Evolutionary conservation across 1,140 invertebrate species (phyloP).

Genomic region (Drosophila quadrilineata): DNA sequence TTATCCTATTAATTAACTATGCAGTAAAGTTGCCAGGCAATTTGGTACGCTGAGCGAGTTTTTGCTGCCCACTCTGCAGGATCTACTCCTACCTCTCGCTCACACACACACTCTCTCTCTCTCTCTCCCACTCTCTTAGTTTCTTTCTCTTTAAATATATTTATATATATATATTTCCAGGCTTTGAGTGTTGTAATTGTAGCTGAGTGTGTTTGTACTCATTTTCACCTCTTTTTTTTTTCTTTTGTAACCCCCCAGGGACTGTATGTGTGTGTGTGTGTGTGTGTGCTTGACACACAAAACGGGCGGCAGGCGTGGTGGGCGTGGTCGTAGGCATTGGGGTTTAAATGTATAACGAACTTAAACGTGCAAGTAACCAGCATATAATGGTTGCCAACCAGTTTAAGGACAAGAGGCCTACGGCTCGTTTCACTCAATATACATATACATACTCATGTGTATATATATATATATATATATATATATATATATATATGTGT

Average conservation of each 20-base stretch:
- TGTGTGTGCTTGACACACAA: slow-evolving; percentile 71
- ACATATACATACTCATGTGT: slow-evolving; percentile 5
- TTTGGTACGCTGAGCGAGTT: slow-evolving; percentile 59
- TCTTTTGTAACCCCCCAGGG: no score
- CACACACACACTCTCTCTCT: slow-evolving; percentile 20
- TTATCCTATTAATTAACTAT: slow-evolving; percentile 81
- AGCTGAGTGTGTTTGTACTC: slow-evolving; percentile 72
- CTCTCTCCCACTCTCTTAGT: slow-evolving; percentile 7
- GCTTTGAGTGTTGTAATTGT: slow-evolving; percentile 69
- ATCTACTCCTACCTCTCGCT: no score
- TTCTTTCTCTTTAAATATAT: no score
- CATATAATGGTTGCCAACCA: slow-evolving; percentile 56
- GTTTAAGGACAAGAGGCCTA: slow-evolving; percentile 65
- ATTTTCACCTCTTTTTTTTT: slow-evolving; percentile 76
- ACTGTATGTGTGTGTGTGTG: slow-evolving; percentile 9
- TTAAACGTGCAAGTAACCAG: slow-evolving; percentile 75
- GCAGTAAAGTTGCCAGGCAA: slow-evolving; percentile 75
- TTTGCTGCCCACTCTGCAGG: slow-evolving; percentile 21
- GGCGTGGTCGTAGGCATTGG: no score
- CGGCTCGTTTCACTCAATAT: neutral
- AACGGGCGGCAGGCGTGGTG: slow-evolving; percentile 37
- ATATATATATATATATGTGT: slow-evolving; percentile 9
- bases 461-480: slow-evolving; percentile 2
- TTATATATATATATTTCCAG: no score
- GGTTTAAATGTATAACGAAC: slow-evolving; percentile 73